phyloP scores from a whole-genome alignment of 2,113 vertebrate species.

The Nycticryphes semicollaris region DNA sequence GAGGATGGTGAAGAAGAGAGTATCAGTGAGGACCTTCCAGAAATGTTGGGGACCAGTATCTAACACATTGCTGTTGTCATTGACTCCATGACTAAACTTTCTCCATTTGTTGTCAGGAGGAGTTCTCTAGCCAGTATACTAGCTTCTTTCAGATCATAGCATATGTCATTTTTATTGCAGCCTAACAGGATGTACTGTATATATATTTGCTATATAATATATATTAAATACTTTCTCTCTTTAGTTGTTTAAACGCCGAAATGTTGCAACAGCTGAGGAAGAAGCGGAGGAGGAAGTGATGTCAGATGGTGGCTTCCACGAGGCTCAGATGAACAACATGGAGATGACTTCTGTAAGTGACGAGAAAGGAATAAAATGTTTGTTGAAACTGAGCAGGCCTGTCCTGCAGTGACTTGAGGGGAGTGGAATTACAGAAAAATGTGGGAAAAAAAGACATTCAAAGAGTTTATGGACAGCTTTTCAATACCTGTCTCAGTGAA shows the following conservation, averaged over 20 bases:
- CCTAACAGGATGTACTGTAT: neutral
- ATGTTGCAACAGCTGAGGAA: slow-evolving; percentile 93
- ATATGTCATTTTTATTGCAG: neutral
- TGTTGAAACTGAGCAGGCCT: neutral
- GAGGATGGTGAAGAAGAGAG: neutral
- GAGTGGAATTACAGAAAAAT: neutral
- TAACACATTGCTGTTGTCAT: neutral
- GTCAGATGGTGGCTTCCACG: slow-evolving; percentile 94
- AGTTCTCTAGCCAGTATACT: neutral
- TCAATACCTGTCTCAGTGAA: neutral
- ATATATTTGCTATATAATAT: neutral
- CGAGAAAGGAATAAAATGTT: neutral
- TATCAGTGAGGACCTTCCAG: neutral
- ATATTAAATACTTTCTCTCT: neutral
- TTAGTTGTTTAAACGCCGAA: slow-evolving; percentile 95
- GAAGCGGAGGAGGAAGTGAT: slow-evolving; percentile 92
- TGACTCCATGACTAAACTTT: neutral
- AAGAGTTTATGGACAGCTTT: neutral
- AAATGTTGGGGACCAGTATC: neutral
- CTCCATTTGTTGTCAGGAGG: neutral
- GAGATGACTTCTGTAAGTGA: slow-evolving; percentile 87
- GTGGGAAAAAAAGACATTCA: neutral
- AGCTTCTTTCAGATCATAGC: neutral
- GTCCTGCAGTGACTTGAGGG: neutral
- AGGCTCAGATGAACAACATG: slow-evolving; percentile 95